Percentiles rank a stretch among this genome's conserved stretches.
These are phyloP conservation scores for Natator depressus DNA, from an alignment of 2,113 vertebrate species.

Conservation along the genomic window DNA sequence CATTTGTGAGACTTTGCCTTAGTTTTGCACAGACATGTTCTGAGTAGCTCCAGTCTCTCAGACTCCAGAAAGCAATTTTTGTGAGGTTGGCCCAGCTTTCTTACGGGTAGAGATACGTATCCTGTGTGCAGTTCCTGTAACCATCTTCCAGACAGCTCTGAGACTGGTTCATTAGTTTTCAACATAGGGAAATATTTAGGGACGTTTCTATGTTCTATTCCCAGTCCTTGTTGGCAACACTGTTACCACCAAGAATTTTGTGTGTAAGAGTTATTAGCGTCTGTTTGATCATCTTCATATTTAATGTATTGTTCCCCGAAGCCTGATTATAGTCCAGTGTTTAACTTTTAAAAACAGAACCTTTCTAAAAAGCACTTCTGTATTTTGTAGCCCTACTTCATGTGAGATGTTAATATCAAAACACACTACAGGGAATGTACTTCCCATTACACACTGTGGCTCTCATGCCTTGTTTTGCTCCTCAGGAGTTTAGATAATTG, in stretches of 20 bases:
- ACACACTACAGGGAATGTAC: not conserved
- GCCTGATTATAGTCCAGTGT: rapidly evolving
- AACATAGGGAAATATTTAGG: not conserved
- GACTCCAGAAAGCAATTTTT: not conserved
- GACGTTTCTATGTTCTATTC: not conserved
- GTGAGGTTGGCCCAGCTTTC: not conserved
- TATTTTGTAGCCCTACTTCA: rapidly evolving
- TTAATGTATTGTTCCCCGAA: rapidly evolving
- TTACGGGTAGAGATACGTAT: not conserved
- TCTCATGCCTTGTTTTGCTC: not conserved
- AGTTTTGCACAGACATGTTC: not conserved
- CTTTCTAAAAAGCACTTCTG: rapidly evolving
- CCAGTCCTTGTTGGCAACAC: rapidly evolving
- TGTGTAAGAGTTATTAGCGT: rapidly evolving
- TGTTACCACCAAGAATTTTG: rapidly evolving
- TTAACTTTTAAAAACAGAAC: not conserved
- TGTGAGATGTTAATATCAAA: rapidly evolving
- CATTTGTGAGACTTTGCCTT: not conserved
- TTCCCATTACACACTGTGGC: rapidly evolving
- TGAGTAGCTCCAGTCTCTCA: not conserved
- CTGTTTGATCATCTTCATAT: rapidly evolving
- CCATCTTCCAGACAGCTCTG: not conserved
- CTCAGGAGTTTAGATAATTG: not conserved
- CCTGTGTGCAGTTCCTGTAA: not conserved
- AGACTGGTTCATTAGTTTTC: not conserved